phyloP scores from a whole-genome alignment of 2,888 invertebrate species.

The Hypomecis punctinalis region DNA sequence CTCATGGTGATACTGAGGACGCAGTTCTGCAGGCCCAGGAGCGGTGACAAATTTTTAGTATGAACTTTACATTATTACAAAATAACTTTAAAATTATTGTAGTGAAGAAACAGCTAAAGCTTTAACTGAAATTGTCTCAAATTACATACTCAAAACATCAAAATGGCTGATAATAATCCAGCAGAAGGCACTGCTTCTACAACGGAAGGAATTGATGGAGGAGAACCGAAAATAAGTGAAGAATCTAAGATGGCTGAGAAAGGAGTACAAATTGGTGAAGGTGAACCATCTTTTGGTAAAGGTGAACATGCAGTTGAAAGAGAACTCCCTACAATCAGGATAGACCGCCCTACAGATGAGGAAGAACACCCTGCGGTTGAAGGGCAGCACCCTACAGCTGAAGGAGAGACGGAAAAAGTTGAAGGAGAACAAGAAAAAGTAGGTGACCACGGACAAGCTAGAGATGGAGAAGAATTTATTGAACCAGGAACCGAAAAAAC shows the following conservation, averaged over 20 bases:
- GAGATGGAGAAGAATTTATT: constrained; percentile 6
- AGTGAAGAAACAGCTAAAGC: neutral
- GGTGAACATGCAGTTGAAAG: neutral
- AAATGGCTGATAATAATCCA: constrained; percentile 43
- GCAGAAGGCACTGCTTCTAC: constrained; percentile 12
- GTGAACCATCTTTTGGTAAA: neutral
- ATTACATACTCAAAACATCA: constrained; percentile 32
- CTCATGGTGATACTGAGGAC: constrained; percentile 61
- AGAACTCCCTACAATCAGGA: neutral
- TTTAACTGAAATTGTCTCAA: constrained; percentile 54
- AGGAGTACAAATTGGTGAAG: neutral
- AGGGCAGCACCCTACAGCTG: neutral
- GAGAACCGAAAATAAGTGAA: too few relatives aligned
- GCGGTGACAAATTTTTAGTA: constrained; percentile 51
- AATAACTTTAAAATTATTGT: constrained; percentile 59
- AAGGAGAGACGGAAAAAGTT: constrained; percentile 4
- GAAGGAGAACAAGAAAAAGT: neutral
- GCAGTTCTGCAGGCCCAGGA: constrained; percentile 62
- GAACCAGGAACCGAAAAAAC: neutral
- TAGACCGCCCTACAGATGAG: neutral
- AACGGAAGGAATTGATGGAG: neutral
- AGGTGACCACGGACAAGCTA: constrained; percentile 12
- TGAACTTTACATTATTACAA: constrained; percentile 1
- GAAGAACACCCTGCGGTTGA: neutral
- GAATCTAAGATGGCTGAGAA: too few relatives aligned